A percentile compares a stretch with the other conserved stretches of the same genome.
phyloP scores from a whole-genome alignment of 2,888 invertebrate genomes.

The Ochlodes sylvanus region DNA sequence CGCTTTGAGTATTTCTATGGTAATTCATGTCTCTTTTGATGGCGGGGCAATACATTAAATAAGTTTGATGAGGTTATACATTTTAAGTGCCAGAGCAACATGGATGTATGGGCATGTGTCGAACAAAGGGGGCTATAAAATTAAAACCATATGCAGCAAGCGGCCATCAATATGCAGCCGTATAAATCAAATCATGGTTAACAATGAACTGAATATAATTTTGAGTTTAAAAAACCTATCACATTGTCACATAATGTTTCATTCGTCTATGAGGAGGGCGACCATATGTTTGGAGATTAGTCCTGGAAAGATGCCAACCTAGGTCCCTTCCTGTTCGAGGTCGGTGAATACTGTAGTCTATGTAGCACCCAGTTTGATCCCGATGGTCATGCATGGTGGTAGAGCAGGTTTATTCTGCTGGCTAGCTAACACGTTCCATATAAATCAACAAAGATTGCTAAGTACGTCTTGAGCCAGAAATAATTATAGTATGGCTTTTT shows the following conservation, averaged over 20 bases:
- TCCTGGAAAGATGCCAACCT: no score
- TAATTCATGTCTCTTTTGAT: conserved; percentile 6
- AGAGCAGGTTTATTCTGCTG: no score
- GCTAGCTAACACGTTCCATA: no score
- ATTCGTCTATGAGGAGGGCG: conserved; percentile 43
- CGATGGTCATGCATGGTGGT: no score
- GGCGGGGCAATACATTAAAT: conserved; percentile 9
- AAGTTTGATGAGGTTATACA: conserved; percentile 13
- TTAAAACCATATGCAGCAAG: conserved; percentile 28
- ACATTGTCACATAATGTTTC: conserved; percentile 69
- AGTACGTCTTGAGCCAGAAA: no score
- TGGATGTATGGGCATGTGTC: conserved; percentile 4
- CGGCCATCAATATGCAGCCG: conserved; percentile 39
- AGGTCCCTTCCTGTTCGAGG: no score
- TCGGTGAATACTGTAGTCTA: no score
- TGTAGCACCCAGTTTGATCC: no score
- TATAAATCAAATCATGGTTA: conserved; percentile 36
- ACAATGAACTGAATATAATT: conserved; percentile 45
- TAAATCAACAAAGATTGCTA: no score
- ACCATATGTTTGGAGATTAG: conserved; percentile 26
- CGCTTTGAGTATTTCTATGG: conserved; percentile 11
- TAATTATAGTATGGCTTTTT: no score
- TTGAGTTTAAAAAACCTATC: conserved; percentile 63
- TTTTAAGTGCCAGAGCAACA: neutral
- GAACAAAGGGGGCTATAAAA: conserved; percentile 34